Percentiles rank a stretch among this genome's conserved stretches.
Evolutionary conservation across 30 jellyfish, hydroid and myxozoan species (phyloP).

Genomic region (Aurelia sp.): DNA sequence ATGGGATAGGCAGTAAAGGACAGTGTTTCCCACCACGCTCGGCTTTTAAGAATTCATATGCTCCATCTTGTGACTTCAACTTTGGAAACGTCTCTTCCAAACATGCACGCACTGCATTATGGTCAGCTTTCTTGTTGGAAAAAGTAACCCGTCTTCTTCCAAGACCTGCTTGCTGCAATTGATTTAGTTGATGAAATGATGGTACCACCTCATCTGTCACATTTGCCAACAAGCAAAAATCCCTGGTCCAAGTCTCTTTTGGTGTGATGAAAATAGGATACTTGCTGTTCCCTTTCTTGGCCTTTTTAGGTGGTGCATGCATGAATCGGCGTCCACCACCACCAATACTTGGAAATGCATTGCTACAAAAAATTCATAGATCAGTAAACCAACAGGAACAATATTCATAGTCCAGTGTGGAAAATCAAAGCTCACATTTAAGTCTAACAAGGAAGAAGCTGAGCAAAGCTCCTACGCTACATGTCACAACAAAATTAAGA

Average conservation of each 20-base stretch:
- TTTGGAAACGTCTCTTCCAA: background rate
- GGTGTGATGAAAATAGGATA: background rate
- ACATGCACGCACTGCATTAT: background rate
- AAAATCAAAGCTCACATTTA: too few species aligned
- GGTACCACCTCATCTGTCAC: background rate
- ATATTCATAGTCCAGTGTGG: too few species aligned
- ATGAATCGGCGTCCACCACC: too few species aligned
- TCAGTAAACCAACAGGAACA: too few species aligned
- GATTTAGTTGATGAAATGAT: background rate
- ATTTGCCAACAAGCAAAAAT: background rate
- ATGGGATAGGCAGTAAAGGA: background rate
- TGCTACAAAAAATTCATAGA: too few species aligned
- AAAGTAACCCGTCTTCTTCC: background rate
- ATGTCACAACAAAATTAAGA: rapidly evolving
- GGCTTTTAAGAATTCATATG: background rate
- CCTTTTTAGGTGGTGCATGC: too few species aligned
- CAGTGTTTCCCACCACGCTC: conserved; percentile 10
- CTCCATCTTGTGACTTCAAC: background rate
- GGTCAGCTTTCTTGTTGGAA: background rate
- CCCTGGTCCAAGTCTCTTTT: background rate
- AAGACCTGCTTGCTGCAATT: background rate
- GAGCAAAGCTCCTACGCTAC: rapidly evolving
- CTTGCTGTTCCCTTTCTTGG: too few species aligned
- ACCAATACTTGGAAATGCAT: too few species aligned
- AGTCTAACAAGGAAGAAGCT: too few species aligned